Evolutionary conservation across 2,797 vertebrate species (phyloP), one percentile per base, ranked within the genome.

Genomic region (Gila robusta): DNA sequence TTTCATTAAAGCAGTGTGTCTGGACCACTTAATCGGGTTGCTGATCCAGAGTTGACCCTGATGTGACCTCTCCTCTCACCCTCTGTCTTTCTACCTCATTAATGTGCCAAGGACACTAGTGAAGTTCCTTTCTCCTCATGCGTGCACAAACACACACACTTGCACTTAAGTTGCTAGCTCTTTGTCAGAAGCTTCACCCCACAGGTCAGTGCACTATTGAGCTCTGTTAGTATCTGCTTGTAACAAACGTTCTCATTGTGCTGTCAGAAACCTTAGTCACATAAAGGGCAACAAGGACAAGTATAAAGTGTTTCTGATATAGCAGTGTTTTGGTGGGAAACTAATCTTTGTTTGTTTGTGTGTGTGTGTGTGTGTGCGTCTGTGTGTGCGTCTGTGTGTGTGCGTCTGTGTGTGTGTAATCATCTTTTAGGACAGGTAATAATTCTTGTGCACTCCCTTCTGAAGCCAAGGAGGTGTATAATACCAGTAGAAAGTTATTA

Each of bases 41-140:
- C 74, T 81, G 87, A 88, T 86, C 78, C 84, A 56, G 52, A 78
- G 47, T 69, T 84, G 86, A 83, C 87, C 86, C 56, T 52, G 72
- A 76, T 2, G 35, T 90, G 88, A 90, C 90, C 85, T 85, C 49
- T 17, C 21, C 62, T 81, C 77, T 71, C 86, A 82, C 82, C 84
- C 83, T 84, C 67, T 80, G 82, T 77, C 77, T 87, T 49, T 86
- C 81, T 70, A 59, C 81, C 80, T 86, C 88, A 89, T 90, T 90
- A 90, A 90, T 87, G 87, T 87, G 90, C 85, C 85, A 88, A 89
- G 90, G 88, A 89, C 83, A 78, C 84, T 59, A 41, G 73, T 86
- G 76, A 77, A 86, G 84, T 85, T 85, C 44, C 59, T 73, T 10
- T 66, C 52, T 54, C 49, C 67, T 80, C 23, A 87, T 62, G 35